These are phyloP conservation scores for Tortrix viridana DNA, from an alignment of 2,888 invertebrate species.

Conservation along the genomic window DNA sequence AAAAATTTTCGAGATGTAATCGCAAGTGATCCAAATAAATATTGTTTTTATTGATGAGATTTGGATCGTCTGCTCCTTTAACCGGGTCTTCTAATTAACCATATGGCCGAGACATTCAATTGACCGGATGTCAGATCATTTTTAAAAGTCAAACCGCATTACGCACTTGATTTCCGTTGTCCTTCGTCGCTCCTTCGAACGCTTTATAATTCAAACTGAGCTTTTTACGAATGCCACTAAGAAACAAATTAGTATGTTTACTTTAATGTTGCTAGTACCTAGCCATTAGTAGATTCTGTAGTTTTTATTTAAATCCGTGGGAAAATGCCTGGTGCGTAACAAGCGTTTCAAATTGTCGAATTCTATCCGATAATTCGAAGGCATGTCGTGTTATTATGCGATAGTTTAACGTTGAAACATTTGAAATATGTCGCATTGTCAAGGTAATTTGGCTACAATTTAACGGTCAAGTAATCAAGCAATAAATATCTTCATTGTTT, in stretches of 20 bases:
- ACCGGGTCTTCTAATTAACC: slow-evolving; percentile 47
- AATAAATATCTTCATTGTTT: slow-evolving; percentile 38
- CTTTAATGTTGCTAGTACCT: slow-evolving; percentile 23
- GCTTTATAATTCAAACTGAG: slow-evolving; percentile 19
- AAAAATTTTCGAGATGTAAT: slow-evolving; percentile 31
- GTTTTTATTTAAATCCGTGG: slow-evolving; percentile 42
- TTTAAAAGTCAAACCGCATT: slow-evolving; percentile 72
- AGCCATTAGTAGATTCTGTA: slow-evolving; percentile 32
- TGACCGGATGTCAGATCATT: slow-evolving; percentile 68
- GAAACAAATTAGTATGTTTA: slow-evolving; percentile 21
- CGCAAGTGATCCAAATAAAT: slow-evolving; percentile 34
- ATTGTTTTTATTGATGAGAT: slow-evolving; percentile 25
- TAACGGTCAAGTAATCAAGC: slow-evolving; percentile 40
- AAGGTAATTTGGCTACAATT: slow-evolving; percentile 45
- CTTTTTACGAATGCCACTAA: slow-evolving; percentile 14
- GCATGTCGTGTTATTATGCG: slow-evolving; percentile 43
- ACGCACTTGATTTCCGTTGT: slow-evolving; percentile 71
- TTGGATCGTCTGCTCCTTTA: slow-evolving; percentile 22
- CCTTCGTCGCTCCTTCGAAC: slow-evolving; percentile 49
- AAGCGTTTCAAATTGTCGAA: slow-evolving; percentile 44
- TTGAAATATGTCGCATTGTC: slow-evolving; percentile 44
- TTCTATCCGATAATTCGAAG: slow-evolving; percentile 43
- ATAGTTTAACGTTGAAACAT: slow-evolving; percentile 21
- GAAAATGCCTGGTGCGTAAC: slow-evolving; percentile 46
- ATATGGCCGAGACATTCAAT: slow-evolving; percentile 51